Conservation (phyloP, 35 echinoderm and acorn worm genomes). For the Ophiothrix spiculata region DNA sequence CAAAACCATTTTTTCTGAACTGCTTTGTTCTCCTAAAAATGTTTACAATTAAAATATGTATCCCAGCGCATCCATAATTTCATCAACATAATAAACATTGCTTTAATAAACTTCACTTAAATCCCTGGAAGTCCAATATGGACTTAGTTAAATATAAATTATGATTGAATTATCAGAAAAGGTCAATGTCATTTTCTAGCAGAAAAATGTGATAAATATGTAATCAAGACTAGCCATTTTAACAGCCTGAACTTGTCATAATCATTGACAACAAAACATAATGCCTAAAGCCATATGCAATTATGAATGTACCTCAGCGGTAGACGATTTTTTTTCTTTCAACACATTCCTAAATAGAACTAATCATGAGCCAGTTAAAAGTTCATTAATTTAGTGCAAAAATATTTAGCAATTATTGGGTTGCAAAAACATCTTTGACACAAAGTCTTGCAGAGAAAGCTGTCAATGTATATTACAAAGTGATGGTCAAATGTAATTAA, state of each 20-base stretch:
- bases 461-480: constrained; percentile 2
- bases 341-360: background rate
- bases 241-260: background rate
- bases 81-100: too few relatives aligned
- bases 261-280: background rate
- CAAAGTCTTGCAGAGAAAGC: background rate
- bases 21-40: too few relatives aligned
- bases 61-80: too few relatives aligned
- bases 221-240: background rate
- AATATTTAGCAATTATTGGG: background rate
- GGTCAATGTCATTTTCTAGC: background rate
- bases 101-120: too few relatives aligned
- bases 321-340: background rate
- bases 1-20: too few relatives aligned
- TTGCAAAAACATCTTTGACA: too few relatives aligned
- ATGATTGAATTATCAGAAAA: background rate
- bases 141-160: too few relatives aligned
- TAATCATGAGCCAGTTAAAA: background rate
- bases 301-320: background rate
- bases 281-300: background rate
- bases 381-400: background rate
- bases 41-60: too few relatives aligned
- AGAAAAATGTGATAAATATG: background rate
- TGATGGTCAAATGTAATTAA: background rate
- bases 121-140: too few relatives aligned